Evolutionary conservation across 1,140 invertebrate genomes (phyloP).

Genomic region (Delia radicum): DNA sequence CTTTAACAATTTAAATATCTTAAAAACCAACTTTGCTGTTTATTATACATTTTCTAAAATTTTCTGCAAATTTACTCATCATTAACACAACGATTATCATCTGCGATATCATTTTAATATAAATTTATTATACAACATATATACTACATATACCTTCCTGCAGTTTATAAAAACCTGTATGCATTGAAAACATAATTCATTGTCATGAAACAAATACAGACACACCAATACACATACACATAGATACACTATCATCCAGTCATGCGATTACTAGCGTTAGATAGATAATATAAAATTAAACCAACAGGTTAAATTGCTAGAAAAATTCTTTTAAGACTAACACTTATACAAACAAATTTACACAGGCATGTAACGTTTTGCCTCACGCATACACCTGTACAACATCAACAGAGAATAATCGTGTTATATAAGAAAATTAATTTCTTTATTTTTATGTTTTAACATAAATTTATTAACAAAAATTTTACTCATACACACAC

Average conservation of each 20-base stretch:
- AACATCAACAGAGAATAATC: conserved; percentile 1
- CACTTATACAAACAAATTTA: background rate
- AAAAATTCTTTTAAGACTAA: background rate
- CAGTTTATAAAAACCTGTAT: background rate
- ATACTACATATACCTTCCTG: background rate
- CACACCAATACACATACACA: background rate
- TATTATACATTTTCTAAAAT: background rate
- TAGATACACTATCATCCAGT: background rate
- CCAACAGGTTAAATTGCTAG: conserved; percentile 11
- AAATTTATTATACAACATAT: conserved; percentile 15
- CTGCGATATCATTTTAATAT: conserved; percentile 10
- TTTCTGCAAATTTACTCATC: background rate
- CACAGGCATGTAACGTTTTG: too few relatives aligned
- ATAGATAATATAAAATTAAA: background rate
- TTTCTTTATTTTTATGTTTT: conserved; percentile 20
- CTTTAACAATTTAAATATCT: too few relatives aligned
- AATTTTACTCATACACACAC: background rate
- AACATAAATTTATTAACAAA: conserved; percentile 22
- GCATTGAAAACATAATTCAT: background rate
- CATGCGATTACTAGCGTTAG: background rate
- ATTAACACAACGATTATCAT: background rate
- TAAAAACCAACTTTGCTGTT: too few relatives aligned
- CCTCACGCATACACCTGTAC: background rate
- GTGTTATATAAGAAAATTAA: conserved; percentile 9
- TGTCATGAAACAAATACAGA: background rate